These are phyloP conservation scores for Drosophila bocqueti DNA, from an alignment of 1,140 invertebrate genomes.

Conservation along the genomic window DNA sequence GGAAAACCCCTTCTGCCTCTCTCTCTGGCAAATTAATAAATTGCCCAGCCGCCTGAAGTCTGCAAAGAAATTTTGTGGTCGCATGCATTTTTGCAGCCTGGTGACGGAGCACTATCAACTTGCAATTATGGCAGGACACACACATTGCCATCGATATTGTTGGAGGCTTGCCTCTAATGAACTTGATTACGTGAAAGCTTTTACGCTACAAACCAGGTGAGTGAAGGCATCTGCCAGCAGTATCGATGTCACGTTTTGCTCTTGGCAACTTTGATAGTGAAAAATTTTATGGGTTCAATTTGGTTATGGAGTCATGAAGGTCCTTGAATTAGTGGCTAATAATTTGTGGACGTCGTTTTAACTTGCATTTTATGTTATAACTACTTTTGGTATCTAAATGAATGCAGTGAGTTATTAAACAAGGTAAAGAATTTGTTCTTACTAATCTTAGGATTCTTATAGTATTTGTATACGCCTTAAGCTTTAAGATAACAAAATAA, in stretches of 20 bases:
- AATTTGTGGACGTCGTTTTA: too few relatives aligned
- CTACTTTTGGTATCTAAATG: not conserved
- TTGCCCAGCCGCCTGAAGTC: constrained; percentile 48
- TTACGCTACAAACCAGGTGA: constrained; percentile 5
- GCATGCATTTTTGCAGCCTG: constrained; percentile 39
- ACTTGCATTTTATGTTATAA: not conserved
- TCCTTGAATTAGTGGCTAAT: not conserved
- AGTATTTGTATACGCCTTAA: too few relatives aligned
- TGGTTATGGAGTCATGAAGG: not conserved
- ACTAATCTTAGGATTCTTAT: too few relatives aligned
- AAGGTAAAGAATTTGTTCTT: too few relatives aligned
- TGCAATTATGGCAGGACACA: constrained; percentile 35
- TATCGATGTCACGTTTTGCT: constrained; percentile 8
- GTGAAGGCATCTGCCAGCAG: constrained; percentile 1
- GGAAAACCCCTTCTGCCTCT: constrained; percentile 5
- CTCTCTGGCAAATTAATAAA: constrained; percentile 65
- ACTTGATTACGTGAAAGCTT: constrained; percentile 30
- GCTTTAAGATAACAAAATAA: too few relatives aligned
- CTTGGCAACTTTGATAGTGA: not conserved
- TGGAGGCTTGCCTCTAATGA: constrained; percentile 26
- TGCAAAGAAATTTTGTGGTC: constrained; percentile 66
- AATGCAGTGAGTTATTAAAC: not conserved
- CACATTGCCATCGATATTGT: constrained; percentile 24
- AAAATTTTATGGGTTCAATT: not conserved
- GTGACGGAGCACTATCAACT: constrained; percentile 37